A percentile compares a stretch with the other conserved stretches of the same genome.
Conservation (phyloP, 2,113 vertebrate species). For the Halichoerus grypus region DNA sequence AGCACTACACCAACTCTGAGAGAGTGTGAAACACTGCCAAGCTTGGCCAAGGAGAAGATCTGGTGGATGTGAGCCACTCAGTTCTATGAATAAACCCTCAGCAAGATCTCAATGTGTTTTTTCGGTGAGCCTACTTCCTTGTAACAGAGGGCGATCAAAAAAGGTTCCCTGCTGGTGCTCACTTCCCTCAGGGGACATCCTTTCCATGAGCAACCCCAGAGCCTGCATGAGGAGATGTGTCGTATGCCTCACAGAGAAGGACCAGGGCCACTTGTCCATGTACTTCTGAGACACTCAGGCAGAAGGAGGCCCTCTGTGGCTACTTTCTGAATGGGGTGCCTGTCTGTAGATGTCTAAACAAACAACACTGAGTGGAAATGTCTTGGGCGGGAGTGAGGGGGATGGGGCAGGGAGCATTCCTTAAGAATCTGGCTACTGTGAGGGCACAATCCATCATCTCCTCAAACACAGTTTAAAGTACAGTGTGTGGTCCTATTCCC, state of each 20-base stretch:
- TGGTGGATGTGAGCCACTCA: background rate
- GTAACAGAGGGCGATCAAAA: background rate
- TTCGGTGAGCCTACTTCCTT: background rate
- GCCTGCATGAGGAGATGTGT: background rate
- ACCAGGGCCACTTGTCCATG: background rate
- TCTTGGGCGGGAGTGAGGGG: background rate
- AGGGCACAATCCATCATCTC: conserved; percentile 78
- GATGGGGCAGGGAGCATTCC: conserved; percentile 46
- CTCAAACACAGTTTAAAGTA: conserved; percentile 77
- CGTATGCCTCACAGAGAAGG: background rate
- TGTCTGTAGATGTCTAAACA: conserved; percentile 72
- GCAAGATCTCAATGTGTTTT: background rate
- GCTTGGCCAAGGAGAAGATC: background rate
- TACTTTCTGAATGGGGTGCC: background rate
- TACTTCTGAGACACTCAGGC: background rate
- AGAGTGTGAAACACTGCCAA: background rate
- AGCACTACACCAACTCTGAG: background rate
- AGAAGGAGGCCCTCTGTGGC: background rate
- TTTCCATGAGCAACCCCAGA: background rate
- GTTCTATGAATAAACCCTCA: background rate
- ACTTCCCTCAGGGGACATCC: background rate
- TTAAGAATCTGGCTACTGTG: conserved; percentile 84
- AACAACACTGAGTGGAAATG: conserved; percentile 78
- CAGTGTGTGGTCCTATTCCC: conserved; percentile 82
- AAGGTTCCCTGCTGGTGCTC: background rate